phyloP scores from a whole-genome alignment of 2,113 vertebrate genomes.

The Eonycteris spelaea region DNA sequence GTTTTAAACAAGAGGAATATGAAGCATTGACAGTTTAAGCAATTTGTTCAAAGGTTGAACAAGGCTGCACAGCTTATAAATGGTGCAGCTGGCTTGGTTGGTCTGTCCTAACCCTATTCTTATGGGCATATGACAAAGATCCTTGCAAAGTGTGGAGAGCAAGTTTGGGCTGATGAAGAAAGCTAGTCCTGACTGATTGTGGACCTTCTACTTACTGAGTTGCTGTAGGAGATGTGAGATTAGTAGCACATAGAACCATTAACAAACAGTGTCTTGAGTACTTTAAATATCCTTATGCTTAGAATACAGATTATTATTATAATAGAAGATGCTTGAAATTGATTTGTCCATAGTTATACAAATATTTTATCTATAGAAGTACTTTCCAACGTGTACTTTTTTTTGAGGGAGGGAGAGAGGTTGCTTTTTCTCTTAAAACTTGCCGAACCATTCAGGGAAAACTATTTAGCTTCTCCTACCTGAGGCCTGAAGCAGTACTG shows the following conservation, averaged over 20 bases:
- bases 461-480: background rate
- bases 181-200: background rate
- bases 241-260: background rate
- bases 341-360: background rate
- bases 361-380: background rate
- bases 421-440: conserved; percentile 1
- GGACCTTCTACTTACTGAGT: background rate
- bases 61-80: background rate
- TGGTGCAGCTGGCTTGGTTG: background rate
- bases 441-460: background rate
- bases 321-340: background rate
- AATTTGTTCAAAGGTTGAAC: background rate
- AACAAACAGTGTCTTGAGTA: background rate
- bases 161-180: background rate
- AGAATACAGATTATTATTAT: background rate
- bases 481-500: background rate
- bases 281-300: background rate
- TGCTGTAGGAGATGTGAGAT: background rate
- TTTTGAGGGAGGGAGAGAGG: background rate
- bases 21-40: background rate
- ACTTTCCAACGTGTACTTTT: background rate
- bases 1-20: background rate
- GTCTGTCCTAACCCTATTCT: background rate
- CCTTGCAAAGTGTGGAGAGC: background rate
- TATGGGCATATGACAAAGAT: background rate